Evolutionary conservation across 2,797 vertebrate genomes (phyloP), one percentile per base, ranked within the genome.

Genomic region (Halcyon leucocephala): DNA sequence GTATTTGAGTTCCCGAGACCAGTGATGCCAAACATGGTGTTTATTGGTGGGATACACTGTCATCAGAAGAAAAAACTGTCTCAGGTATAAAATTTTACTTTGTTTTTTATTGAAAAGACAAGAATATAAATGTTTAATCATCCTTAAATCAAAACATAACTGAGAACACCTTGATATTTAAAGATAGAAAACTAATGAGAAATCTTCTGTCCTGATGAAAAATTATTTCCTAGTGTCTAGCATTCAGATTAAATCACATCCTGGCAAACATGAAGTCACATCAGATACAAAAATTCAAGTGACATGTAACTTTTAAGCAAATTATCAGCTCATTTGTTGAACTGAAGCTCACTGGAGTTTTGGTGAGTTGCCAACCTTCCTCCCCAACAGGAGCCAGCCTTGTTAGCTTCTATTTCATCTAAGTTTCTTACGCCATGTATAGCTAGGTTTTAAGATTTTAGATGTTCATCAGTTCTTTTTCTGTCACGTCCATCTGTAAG

Each of bases 1-100:
- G 98, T 97, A 1, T 82, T 99, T 22, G 98, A 99, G 52, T 98
- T 96, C 39, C 98, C 97, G 0, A 98, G 97, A 17, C 99, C 98
- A 0, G 64, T 99, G 77, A 99, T 99, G 98, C 99, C 99, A 31
- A 99, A 99, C 60, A 95, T 99, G 86, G 54, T 98, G 39, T 97
- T 98, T n/a, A 98, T 98, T 4, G 98, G 99, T 22, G 99, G 99
- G 29, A 98, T 99, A 72, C 99, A 99, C 97, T 99, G 99, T 95
- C 74, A 60, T 12, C 55, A 98, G 82, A 98, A 92, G 94, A 97
- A 98, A 51, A 92, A 64, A 2, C 78, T 96, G 8, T 52, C 93
- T 65, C 81, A 95, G 86, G 84, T 96, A 92, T 24, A 13, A 49
- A 12, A 21, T 46, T 80, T 62, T 46, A 5, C 26, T 57, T 73